Base-by-base conservation (phyloP, 2,113 vertebrate genomes). In the Bambusicola thoracicus region DNA sequence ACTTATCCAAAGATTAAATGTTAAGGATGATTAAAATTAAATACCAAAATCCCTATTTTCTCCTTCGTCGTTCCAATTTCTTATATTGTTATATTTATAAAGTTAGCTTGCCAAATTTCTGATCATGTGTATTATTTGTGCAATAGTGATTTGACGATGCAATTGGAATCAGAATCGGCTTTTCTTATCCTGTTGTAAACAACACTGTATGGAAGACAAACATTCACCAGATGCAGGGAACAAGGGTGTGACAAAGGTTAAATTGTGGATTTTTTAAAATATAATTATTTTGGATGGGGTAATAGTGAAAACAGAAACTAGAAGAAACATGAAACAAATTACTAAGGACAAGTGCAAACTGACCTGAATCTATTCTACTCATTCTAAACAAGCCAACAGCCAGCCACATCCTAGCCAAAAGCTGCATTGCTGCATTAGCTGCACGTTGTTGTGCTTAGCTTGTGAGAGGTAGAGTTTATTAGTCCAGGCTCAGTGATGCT, bases 401-500 rank as follows among this genome's bases (percentile, higher is more conserved):
- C 32, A 75, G 4, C 13, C 7, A 70, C 25, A 59, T 68, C 38
- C 51, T 83, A 83, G 49, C 72, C 82, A 88, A 75, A 83, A 91
- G 72, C 59, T 0, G 0, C 63, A 80, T 68, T 83, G 49, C 29
- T 59, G 34, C 66, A 58, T 62, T 89, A 81, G 46, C 76, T 58
- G 76, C 40, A 22, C 0, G 2, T 32, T 63, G 79, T 55, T 91
- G 29, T 74, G 32, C 63, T 92, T 92, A 86, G 80, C 34, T 75
- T 61, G 76, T 93, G 65, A 70, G 65, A 93, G 68, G 61, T 88
- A 13, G 2, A 13, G 46, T 86, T 92, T 83, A 65, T 88, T 86
- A 78, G 65, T 56, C 88, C 56, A 94, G 58, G 25, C 68, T 90
- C 55, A 44, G 68, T 55, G 76, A 91, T 74, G 59, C 73, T 96